These are phyloP conservation scores for Mus minutoides DNA, from an alignment of 2,797 vertebrate species.

Conservation along the genomic window DNA sequence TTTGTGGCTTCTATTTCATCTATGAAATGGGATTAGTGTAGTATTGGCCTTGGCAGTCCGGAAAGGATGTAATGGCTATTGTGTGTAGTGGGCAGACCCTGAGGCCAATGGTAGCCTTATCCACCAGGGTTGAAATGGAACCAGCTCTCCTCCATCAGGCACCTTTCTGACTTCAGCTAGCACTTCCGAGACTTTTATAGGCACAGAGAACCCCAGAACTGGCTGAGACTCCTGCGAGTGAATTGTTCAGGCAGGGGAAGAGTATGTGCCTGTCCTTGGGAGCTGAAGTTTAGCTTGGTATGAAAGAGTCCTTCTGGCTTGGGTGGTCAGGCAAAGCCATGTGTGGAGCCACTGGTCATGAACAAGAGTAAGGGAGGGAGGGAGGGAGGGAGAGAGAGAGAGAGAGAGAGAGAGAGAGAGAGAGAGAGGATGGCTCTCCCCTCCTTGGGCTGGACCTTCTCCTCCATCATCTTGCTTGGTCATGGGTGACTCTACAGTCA, in stretches of 20 bases:
- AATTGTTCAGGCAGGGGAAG: fast-evolving
- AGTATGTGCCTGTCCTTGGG: background rate
- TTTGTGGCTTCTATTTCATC: background rate
- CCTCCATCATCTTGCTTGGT: background rate
- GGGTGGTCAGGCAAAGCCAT: no score
- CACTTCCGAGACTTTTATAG: background rate
- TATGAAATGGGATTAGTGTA: background rate
- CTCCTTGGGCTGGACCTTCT: fast-evolving
- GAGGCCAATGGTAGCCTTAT: background rate
- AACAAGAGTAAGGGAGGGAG: background rate
- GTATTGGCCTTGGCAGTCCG: background rate
- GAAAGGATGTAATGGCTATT: background rate
- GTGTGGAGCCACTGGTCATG: background rate
- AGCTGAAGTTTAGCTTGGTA: background rate
- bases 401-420: no score
- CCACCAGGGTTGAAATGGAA: background rate
- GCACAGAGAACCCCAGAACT: background rate
- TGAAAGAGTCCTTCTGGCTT: background rate
- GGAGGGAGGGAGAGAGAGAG: no score
- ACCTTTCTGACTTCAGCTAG: background rate
- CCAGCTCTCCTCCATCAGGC: no score
- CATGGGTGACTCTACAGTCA: background rate
- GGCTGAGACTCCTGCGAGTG: background rate
- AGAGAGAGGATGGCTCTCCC: fast-evolving
- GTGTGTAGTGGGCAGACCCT: no score